Evolutionary conservation across 53 echinoderm and acorn worm genomes (phyloP).

Genomic region (Paracentrotus lividus): DNA sequence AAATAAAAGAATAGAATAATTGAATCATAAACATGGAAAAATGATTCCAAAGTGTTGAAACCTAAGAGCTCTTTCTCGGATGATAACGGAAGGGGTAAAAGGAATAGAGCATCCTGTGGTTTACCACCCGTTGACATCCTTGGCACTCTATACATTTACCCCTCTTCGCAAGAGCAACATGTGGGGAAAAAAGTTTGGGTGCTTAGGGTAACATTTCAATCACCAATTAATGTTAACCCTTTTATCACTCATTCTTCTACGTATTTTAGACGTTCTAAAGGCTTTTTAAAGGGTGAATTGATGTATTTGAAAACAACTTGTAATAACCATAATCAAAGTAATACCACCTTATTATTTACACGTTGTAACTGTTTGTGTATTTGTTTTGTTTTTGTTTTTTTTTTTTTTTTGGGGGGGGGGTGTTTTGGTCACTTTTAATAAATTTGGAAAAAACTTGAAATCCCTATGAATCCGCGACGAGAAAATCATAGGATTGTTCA

Average conservation of each 20-base stretch:
- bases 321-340: too few species aligned
- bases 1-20: not conserved
- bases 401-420: too few species aligned
- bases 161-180: not conserved
- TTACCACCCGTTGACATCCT: not conserved
- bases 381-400: too few species aligned
- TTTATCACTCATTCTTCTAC: not conserved
- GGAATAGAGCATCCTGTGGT: slow-evolving; percentile 11
- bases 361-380: not conserved
- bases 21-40: slow-evolving; percentile 2
- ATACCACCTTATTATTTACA: too few species aligned
- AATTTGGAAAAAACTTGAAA: too few species aligned
- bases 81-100: slow-evolving; percentile 40
- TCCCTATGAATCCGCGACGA: too few species aligned
- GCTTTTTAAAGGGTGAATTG: too few species aligned
- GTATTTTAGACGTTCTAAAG: not conserved
- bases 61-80: not conserved
- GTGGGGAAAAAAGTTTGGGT: not conserved
- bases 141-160: not conserved
- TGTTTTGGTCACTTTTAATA: too few species aligned
- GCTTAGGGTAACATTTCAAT: not conserved
- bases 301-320: too few species aligned
- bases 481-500: too few species aligned
- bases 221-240: not conserved
- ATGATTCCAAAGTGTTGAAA: not conserved